Evolutionary conservation across 2,797 vertebrate genomes (phyloP).

Genomic region (Cetoscarus ocellatus): DNA sequence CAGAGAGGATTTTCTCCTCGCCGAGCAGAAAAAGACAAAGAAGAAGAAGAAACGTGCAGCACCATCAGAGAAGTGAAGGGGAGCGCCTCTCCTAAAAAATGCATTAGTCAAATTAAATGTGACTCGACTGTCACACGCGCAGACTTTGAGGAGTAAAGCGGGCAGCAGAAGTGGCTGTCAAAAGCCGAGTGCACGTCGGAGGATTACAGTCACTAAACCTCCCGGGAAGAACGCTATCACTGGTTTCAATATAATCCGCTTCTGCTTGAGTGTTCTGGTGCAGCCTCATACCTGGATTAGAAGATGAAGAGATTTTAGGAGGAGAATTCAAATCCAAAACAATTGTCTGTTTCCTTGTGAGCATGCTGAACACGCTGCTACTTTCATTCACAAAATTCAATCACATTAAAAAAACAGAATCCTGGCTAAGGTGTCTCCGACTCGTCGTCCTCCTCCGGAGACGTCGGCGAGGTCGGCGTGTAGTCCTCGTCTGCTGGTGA

Average conservation of each 20-base stretch:
- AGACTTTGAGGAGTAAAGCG: not conserved
- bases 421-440: slow-evolving; percentile 81
- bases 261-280: slow-evolving; percentile 15
- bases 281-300: slow-evolving; percentile 5
- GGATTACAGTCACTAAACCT: slow-evolving; percentile 39
- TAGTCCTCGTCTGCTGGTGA: slow-evolving; percentile 62
- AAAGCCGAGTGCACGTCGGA: slow-evolving; percentile 34
- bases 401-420: not conserved
- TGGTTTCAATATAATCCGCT: slow-evolving; percentile 46
- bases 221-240: slow-evolving; percentile 42
- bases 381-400: slow-evolving; percentile 11
- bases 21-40: slow-evolving; percentile 12
- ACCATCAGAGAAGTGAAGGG: slow-evolving; percentile 17
- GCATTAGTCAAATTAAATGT: slow-evolving; percentile 12
- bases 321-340: not conserved
- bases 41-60: slow-evolving; percentile 44
- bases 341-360: not conserved
- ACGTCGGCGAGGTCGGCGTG: slow-evolving; percentile 58
- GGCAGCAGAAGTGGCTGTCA: slow-evolving; percentile 28
- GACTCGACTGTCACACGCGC: slow-evolving; percentile 22
- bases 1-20: slow-evolving; percentile 14
- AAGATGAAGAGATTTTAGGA: slow-evolving; percentile 28
- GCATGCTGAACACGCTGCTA: slow-evolving; percentile 19
- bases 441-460: slow-evolving; percentile 71
- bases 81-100: slow-evolving; percentile 14